These are phyloP conservation scores for Pristionchus maxplancki DNA, from an alignment of 2,888 invertebrate genomes.

Conservation along the genomic window DNA sequence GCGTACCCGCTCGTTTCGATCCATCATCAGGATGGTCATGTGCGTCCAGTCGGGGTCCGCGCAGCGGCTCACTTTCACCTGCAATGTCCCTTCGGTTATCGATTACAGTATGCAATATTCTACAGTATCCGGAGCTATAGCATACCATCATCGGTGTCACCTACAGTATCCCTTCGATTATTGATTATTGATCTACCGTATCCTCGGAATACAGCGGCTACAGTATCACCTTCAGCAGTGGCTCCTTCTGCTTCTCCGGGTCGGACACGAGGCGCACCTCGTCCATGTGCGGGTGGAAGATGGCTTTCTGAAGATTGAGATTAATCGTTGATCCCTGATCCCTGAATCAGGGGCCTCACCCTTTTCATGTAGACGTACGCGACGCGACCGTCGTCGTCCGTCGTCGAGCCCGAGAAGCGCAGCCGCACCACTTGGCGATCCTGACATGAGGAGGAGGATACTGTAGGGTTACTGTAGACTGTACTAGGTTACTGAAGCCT, in stretches of 20 bases:
- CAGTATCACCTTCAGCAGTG: background rate
- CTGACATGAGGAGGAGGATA: background rate
- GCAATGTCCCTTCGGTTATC: background rate
- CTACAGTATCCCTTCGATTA: background rate
- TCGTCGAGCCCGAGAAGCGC: background rate
- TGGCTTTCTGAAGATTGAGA: background rate
- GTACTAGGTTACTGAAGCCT: background rate
- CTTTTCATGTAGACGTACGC: constrained; percentile 5
- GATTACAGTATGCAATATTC: background rate
- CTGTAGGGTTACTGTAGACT: background rate
- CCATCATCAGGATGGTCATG: constrained; percentile 27
- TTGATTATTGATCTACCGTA: background rate
- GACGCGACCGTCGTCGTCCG: background rate
- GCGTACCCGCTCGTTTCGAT: constrained; percentile 2
- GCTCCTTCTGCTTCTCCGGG: background rate
- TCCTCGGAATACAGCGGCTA: too few species aligned
- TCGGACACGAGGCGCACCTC: background rate
- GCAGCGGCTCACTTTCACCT: constrained; percentile 21
- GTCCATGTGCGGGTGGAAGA: background rate
- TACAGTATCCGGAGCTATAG: too few species aligned
- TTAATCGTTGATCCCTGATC: background rate
- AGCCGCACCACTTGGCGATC: background rate
- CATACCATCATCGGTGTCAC: background rate
- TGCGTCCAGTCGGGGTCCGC: constrained; percentile 38
- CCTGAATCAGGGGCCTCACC: background rate